Evolutionary conservation across 2,113 vertebrate genomes (phyloP).

Genomic region (Antidorcas marsupialis): DNA sequence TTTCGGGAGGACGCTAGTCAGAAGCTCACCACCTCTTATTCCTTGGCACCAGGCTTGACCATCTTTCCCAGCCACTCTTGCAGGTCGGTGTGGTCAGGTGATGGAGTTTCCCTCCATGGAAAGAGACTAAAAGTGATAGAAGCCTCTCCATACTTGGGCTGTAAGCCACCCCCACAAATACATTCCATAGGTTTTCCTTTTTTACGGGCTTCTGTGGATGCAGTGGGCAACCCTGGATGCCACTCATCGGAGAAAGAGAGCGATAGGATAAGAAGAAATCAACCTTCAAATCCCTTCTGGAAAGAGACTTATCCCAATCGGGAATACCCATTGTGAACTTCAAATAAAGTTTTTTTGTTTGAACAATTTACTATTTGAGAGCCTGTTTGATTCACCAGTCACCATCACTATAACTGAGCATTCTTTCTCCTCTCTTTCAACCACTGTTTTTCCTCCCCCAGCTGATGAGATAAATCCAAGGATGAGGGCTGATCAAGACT

Average conservation of each 20-base stretch:
- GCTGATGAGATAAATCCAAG: neutral
- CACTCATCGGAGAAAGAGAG: neutral
- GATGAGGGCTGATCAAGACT: neutral
- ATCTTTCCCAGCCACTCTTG: neutral
- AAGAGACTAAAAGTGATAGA: neutral
- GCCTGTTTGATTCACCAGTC: neutral
- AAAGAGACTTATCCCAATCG: neutral
- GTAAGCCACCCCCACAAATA: neutral
- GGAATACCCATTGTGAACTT: neutral
- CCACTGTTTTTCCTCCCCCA: neutral
- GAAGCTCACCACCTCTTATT: neutral
- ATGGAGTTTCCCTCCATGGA: neutral
- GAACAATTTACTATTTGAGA: neutral
- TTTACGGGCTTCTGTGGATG: neutral
- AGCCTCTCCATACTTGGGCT: neutral
- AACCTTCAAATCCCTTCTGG: neutral
- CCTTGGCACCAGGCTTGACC: neutral
- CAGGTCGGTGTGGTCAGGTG: fast-evolving
- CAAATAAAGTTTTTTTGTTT: neutral
- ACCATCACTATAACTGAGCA: neutral
- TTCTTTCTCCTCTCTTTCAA: neutral
- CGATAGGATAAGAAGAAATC: fast-evolving
- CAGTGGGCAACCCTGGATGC: fast-evolving
- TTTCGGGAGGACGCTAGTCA: neutral
- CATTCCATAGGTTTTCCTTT: neutral